Evolutionary conservation across 2,113 vertebrate species (phyloP).

Genomic region (Chrysochloris asiatica): DNA sequence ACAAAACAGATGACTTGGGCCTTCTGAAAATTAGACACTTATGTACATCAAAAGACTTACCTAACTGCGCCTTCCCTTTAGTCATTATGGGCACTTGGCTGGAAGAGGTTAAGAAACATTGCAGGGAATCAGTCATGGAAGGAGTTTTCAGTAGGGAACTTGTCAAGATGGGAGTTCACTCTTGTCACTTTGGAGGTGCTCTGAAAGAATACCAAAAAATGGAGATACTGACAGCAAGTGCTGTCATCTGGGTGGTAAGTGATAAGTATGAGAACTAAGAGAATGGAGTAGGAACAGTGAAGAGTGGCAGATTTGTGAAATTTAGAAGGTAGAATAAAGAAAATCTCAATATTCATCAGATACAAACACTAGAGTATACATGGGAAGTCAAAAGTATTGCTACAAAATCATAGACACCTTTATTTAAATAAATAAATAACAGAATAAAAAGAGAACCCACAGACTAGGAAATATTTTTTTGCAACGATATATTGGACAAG

Average conservation of each 20-base stretch:
- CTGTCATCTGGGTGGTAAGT: neutral
- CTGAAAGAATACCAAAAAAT: neutral
- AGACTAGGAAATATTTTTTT: too few species aligned
- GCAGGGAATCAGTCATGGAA: neutral
- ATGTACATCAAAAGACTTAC: too few species aligned
- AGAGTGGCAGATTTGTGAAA: neutral
- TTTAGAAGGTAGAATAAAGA: neutral
- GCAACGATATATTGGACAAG: too few species aligned
- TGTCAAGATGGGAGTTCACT: too few species aligned
- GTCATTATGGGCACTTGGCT: neutral
- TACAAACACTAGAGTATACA: neutral
- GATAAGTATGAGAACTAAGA: neutral
- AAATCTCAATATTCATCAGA: neutral
- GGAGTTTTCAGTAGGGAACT: neutral
- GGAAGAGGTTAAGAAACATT: neutral
- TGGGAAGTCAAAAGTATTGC: too few species aligned
- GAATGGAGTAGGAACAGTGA: neutral
- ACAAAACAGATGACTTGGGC: too few species aligned
- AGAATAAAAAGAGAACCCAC: too few species aligned
- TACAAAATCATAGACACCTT: too few species aligned
- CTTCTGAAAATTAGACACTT: too few species aligned
- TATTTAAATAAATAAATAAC: too few species aligned
- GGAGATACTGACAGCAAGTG: too few species aligned
- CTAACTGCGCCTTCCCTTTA: neutral
- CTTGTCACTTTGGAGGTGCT: neutral